Evolutionary conservation across 2,113 vertebrate species (phyloP), one percentile per base, ranked within the genome.

Genomic region (Corythoichthys haematopterus): DNA sequence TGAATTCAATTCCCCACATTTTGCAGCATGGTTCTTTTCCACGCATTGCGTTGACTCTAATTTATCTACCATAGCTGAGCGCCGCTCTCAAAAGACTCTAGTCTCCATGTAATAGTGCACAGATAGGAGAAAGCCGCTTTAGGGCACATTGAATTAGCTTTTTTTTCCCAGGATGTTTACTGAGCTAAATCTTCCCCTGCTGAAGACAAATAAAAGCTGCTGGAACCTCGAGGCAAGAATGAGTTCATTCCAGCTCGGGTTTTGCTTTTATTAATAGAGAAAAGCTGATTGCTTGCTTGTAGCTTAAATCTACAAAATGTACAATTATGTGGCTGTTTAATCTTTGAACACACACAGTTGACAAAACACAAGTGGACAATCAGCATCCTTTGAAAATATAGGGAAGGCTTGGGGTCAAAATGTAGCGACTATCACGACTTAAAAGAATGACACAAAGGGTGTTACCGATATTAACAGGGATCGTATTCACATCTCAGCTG

Each of bases 41-140:
- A 52, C 37, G 16, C 16, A 6, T 53, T 4, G 12, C 37, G 68
- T 84, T 81, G 76, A 57, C 73, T 68, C 3, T 16, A 62, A 83
- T 85, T 88, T 83, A 85, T 84, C 73, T 64, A 40, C 75, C 80
- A 64, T 78, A 77, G 79, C 69, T 82, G 38, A 7, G 46, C 53
- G 66, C 57, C 45, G 48, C 64, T 70, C 71, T 80, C 28, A 52
- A 33, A 74, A 47, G 63, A 55, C 68, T 28, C 80, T 64, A 58
- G 47, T 55, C 64, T 76, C 74, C 11, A 20, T 70, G 69, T 45
- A 73, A 72, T 74, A 70, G 69, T 72, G 64, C 61, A 74, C 33
- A 69, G 70, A 78, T 15, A 75, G 43, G 50, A 66, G 66, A 15
- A 55, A 33, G 60, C 15, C 15, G 67, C 66, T 76, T 58, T 50